A percentile compares a stretch with the other conserved stretches of the same genome.
Evolutionary conservation across 2,888 invertebrate species (phyloP).

Genomic region (Philonicus albiceps): DNA sequence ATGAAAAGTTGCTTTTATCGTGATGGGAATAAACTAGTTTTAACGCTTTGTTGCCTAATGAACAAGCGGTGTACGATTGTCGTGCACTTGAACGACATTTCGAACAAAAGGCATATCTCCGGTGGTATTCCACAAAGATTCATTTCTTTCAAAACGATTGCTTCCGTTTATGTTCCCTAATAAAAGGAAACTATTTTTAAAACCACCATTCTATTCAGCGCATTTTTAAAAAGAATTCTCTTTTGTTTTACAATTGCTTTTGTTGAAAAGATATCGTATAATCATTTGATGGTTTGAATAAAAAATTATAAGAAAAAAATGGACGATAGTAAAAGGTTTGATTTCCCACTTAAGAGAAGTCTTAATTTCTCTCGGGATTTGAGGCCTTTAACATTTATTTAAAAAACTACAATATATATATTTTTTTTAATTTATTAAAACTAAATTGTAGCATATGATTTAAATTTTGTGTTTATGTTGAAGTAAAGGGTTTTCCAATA

Average conservation of each 20-base stretch:
- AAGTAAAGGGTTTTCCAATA: too few relatives aligned
- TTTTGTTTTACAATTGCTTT: background rate
- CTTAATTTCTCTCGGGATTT: background rate
- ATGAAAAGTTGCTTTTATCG: background rate
- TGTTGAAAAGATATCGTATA: background rate
- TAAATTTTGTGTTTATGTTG: too few relatives aligned
- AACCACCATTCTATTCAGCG: background rate
- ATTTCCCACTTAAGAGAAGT: background rate
- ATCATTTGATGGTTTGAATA: background rate
- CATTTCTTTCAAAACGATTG: background rate
- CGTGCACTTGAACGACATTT: background rate
- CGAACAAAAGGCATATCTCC: background rate
- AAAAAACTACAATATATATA: too few relatives aligned
- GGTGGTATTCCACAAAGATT: background rate
- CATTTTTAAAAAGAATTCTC: background rate
- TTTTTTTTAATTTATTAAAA: too few relatives aligned
- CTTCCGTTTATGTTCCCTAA: background rate
- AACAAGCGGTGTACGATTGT: background rate
- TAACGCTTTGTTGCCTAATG: background rate
- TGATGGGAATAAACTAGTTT: slow-evolving; percentile 13
- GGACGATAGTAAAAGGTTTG: background rate
- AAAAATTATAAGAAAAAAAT: background rate
- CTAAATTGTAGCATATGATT: too few relatives aligned
- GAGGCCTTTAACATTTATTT: too few relatives aligned
- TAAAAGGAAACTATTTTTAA: background rate